phyloP scores from a whole-genome alignment of 2,113 vertebrate genomes.

The Pseudorhombus dupliciocellatus region DNA sequence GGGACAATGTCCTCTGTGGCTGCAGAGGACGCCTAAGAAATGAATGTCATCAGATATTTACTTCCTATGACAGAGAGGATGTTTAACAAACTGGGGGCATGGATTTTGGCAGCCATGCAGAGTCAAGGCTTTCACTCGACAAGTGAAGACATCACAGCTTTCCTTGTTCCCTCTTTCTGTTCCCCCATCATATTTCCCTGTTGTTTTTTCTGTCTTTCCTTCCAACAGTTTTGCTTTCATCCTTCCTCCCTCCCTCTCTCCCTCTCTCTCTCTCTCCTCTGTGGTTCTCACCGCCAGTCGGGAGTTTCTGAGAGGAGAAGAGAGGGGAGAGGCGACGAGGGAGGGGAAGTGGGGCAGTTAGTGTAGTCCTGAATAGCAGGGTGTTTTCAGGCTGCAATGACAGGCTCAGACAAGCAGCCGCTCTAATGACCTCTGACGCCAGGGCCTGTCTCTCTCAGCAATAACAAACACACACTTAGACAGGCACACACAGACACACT shows the following conservation, averaged over 20 bases:
- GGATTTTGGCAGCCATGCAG: neutral
- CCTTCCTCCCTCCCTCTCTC: neutral
- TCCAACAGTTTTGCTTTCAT: neutral
- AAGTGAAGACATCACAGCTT: no score
- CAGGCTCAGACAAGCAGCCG: constrained; percentile 81
- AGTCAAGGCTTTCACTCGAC: neutral
- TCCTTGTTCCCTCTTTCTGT: neutral
- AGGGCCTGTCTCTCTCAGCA: constrained; percentile 77
- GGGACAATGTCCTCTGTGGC: neutral
- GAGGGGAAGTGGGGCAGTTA: constrained; percentile 62
- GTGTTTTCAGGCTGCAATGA: constrained; percentile 80
- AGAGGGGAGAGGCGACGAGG: constrained; percentile 37
- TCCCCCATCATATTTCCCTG: constrained; percentile 4
- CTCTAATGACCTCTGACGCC: constrained; percentile 82
- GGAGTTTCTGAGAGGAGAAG: constrained; percentile 38
- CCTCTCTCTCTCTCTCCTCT: constrained; percentile 19
- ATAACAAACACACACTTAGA: constrained; percentile 64
- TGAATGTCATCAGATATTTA: neutral
- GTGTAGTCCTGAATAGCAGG: constrained; percentile 78
- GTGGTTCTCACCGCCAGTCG: constrained; percentile 45
- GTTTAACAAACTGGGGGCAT: neutral
- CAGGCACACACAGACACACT: constrained; percentile 15
- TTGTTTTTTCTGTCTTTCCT: constrained; percentile 14
- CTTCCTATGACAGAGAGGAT: neutral
- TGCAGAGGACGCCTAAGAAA: neutral